A percentile compares a stretch with the other conserved stretches of the same genome.
Evolutionary conservation across 2,888 invertebrate species (phyloP).

Genomic region (Acrobasis consociella): DNA sequence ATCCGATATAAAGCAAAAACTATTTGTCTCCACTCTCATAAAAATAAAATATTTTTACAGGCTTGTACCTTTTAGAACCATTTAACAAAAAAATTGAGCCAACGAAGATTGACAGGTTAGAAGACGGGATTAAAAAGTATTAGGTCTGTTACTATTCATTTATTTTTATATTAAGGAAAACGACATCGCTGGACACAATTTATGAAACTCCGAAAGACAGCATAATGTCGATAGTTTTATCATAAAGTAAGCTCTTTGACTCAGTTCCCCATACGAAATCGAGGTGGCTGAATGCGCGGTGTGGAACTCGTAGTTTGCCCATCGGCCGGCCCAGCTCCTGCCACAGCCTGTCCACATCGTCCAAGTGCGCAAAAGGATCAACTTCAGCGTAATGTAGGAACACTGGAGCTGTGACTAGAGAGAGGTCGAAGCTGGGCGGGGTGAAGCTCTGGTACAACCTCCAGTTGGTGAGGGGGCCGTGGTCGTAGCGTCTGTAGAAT

Average conservation of each 20-base stretch:
- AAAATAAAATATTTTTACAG: too few species aligned
- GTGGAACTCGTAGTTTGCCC: constrained; percentile 77
- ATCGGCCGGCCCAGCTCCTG: constrained; percentile 71
- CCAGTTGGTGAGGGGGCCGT: constrained; percentile 73
- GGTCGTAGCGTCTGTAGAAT: constrained; percentile 77
- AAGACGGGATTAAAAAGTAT: too few species aligned
- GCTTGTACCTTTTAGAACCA: too few species aligned
- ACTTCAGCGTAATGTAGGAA: constrained; percentile 83
- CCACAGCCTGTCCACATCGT: constrained; percentile 76
- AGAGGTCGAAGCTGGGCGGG: constrained; percentile 82
- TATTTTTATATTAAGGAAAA: too few species aligned
- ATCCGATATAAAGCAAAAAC: too few species aligned
- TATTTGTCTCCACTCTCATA: too few species aligned
- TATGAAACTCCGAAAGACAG: constrained; percentile 39
- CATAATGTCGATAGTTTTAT: constrained; percentile 76
- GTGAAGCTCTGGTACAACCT: constrained; percentile 68
- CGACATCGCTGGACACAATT: not conserved
- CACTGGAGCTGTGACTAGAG: constrained; percentile 79
- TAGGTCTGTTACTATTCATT: too few species aligned
- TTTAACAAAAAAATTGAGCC: too few species aligned
- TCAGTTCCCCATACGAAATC: constrained; percentile 86
- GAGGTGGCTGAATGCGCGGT: constrained; percentile 84
- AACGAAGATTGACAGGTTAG: too few species aligned
- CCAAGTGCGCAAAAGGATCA: constrained; percentile 81
- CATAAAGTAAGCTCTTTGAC: constrained; percentile 79